Evolutionary conservation across 2,797 vertebrate species (phyloP), one percentile per base, ranked within the genome.

Genomic region (Melanogrammus aeglefinus): DNA sequence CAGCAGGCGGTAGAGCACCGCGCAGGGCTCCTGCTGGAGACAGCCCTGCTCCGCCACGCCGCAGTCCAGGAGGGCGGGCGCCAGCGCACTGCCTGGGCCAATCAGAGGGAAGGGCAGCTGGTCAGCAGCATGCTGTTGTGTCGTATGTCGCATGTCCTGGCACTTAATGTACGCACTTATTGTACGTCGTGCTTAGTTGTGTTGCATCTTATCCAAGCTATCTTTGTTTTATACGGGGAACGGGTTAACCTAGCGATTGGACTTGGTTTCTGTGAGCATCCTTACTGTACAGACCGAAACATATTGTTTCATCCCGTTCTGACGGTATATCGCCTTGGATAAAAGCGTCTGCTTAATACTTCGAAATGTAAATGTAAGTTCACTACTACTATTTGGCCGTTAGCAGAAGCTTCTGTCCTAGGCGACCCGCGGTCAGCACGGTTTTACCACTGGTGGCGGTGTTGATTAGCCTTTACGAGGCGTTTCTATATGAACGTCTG

Each of bases 11-110:
- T 96, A 97, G 38, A 92, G 93, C 79, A 88, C 90, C 81, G 86
- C 93, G 89, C 97, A 98, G 79, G 80, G 83, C 12, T 92, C 84
- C 76, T 97, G 91, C 0, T 88, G 90, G 79, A 94, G 84, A 88
- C 97, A 98, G 79, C 92, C 89, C 83, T 89, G 93, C 85, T 95
- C 95, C 0, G 95, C 96, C 77, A 92, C 80, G 71, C 96, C 84
- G 86, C 97, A 98, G 86, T 94, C 95, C 27, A 90, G 78, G 71
- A 91, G 90, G 1, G 86, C 88, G n/a, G 82, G 87, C 14, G 79
- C 92, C 73, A 86, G 80, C 27, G 78, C 39, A 3, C 85, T 79
- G 76, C 91, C 93, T 94, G 83, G 6, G 82, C 71, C 29, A 24
- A 13, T 9, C 24, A 33, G 31, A 6, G 2, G n/a, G 57, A 24